Evolutionary conservation across 2,888 invertebrate genomes (phyloP).

Genomic region (Allygus modestus): DNA sequence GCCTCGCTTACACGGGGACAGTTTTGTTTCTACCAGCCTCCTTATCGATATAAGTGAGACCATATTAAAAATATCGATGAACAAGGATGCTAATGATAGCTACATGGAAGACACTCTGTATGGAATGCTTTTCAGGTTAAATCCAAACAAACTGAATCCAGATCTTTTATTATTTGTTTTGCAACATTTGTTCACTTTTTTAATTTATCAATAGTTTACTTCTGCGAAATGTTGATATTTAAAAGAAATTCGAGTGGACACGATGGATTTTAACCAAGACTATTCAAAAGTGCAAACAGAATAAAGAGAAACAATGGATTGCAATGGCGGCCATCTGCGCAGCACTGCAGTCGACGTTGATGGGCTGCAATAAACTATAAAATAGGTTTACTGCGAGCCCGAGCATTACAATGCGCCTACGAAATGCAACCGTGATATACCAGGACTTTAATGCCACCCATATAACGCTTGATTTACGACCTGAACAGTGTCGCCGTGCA

Average conservation of each 20-base stretch:
- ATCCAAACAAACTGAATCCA: too few species aligned
- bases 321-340: slow-evolving; percentile 29
- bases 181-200: too few species aligned
- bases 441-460: slow-evolving; percentile 46
- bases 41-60: too few species aligned
- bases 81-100: too few species aligned
- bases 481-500: slow-evolving; percentile 50
- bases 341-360: slow-evolving; percentile 35
- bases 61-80: too few species aligned
- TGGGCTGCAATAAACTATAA: slow-evolving; percentile 56
- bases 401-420: slow-evolving; percentile 62
- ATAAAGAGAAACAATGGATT: slow-evolving; percentile 33
- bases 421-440: slow-evolving; percentile 57
- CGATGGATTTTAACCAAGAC: neutral
- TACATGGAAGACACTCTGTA: too few species aligned
- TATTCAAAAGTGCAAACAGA: slow-evolving; percentile 22
- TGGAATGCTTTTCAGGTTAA: too few species aligned
- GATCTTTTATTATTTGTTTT: too few species aligned
- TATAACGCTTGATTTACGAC: slow-evolving; percentile 53
- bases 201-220: too few species aligned
- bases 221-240: too few species aligned
- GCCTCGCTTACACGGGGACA: too few species aligned
- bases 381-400: slow-evolving; percentile 50
- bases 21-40: too few species aligned
- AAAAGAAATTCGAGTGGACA: neutral